A percentile compares a stretch with the other conserved stretches of the same genome.
Evolutionary conservation across 1,140 invertebrate genomes (phyloP).

Genomic region (Mactra quadrangularis): DNA sequence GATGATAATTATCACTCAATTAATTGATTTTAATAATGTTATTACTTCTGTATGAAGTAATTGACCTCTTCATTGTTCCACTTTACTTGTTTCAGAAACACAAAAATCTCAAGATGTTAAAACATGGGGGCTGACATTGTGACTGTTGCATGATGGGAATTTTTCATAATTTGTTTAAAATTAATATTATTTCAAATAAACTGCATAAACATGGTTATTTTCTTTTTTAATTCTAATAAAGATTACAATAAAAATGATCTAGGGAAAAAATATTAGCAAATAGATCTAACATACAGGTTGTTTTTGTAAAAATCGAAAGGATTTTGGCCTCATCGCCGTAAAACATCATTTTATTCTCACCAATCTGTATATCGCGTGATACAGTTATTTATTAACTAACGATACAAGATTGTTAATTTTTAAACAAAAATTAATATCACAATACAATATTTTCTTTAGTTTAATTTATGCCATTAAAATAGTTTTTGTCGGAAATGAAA

Average conservation of each 20-base stretch:
- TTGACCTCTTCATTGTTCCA: conserved; percentile 29
- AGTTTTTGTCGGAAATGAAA: conserved; percentile 38
- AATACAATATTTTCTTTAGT: neutral
- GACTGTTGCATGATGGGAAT: conserved; percentile 36
- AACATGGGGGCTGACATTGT: conserved; percentile 52
- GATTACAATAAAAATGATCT: too few relatives aligned
- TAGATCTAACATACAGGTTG: conserved; percentile 55
- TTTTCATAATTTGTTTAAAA: too few relatives aligned
- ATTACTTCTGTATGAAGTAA: conserved; percentile 10
- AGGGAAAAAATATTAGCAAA: neutral
- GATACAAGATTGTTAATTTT: neutral
- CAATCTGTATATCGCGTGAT: neutral
- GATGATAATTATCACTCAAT: too few relatives aligned
- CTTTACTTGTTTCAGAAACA: too few relatives aligned
- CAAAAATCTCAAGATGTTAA: neutral
- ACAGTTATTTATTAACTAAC: neutral
- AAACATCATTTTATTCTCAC: neutral
- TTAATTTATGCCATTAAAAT: too few relatives aligned
- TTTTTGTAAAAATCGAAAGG: conserved; percentile 42
- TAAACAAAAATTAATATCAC: neutral
- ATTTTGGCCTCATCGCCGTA: neutral
- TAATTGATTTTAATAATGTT: neutral
- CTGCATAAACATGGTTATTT: too few relatives aligned
- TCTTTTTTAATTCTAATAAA: too few relatives aligned
- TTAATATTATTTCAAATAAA: too few relatives aligned